These are phyloP conservation scores for Taenioides sp. DNA, from an alignment of 2,797 vertebrate genomes.

Conservation along the genomic window DNA sequence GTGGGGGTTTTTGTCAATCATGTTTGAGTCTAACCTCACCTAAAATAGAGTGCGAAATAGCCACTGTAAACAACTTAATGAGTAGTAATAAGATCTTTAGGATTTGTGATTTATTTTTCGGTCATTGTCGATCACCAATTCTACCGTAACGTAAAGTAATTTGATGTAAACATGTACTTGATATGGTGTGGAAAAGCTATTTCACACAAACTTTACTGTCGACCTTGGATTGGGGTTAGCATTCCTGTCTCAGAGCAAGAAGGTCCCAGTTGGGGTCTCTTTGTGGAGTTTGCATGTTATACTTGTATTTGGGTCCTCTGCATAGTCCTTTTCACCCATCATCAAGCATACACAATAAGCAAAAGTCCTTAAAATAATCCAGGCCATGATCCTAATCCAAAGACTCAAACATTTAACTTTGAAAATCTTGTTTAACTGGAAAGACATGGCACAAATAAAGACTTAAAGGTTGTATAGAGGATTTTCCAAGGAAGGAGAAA, in stretches of 20 bases:
- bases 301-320: not conserved
- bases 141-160: not conserved
- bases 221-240: not conserved
- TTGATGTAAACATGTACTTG: not conserved
- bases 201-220: not conserved
- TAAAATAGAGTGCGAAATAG: not conserved
- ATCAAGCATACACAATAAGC: not conserved
- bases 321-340: not conserved
- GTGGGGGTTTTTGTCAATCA: slow-evolving; percentile 9
- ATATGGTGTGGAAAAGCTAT: too few species aligned
- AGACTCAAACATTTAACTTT: too few species aligned
- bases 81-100: not conserved
- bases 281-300: not conserved
- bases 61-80: not conserved
- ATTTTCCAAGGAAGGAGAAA: too few species aligned
- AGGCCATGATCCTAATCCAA: not conserved
- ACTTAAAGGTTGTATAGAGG: too few species aligned
- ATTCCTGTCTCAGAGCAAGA: not conserved
- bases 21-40: slow-evolving; percentile 7
- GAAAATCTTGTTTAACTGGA: too few species aligned
- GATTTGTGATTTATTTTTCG: not conserved
- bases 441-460: too few species aligned
- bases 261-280: not conserved
- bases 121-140: not conserved
- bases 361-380: not conserved